phyloP scores from a whole-genome alignment of 2,888 invertebrate genomes.

The Colletes collaris region DNA sequence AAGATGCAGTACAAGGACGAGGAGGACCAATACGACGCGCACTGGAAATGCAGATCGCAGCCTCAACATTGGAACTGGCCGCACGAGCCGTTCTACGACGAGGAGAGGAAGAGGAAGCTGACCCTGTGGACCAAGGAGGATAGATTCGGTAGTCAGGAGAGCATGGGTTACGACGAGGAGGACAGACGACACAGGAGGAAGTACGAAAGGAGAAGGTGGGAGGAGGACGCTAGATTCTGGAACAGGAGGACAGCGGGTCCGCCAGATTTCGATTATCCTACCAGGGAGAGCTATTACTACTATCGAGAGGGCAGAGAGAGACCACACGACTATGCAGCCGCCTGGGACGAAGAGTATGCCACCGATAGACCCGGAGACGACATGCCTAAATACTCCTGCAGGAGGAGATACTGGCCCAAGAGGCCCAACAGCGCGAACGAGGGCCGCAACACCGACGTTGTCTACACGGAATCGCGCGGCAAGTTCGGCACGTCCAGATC shows the following conservation, averaged over 20 bases:
- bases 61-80: constrained; percentile 75
- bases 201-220: constrained; percentile 80
- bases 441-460: constrained; percentile 76
- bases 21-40: constrained; percentile 76
- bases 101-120: constrained; percentile 80
- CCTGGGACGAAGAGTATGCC: constrained; percentile 78
- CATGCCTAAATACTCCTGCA: constrained; percentile 74
- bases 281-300: constrained; percentile 78
- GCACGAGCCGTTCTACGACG: constrained; percentile 78
- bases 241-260: constrained; percentile 79
- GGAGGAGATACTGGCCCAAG: constrained; percentile 80
- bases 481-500: constrained; percentile 81
- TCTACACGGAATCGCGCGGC: constrained; percentile 75
- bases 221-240: constrained; percentile 83
- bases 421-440: constrained; percentile 81
- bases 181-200: constrained; percentile 77
- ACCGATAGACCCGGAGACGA: constrained; percentile 77
- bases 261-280: constrained; percentile 84
- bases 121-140: constrained; percentile 80
- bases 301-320: constrained; percentile 75
- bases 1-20: constrained; percentile 79
- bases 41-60: constrained; percentile 78
- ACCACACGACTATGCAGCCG: constrained; percentile 74
- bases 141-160: constrained; percentile 81
- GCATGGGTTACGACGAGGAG: constrained; percentile 83